A percentile compares a stretch with the other conserved stretches of the same genome.
These are phyloP conservation scores for Meda fulgida DNA, from an alignment of 2,797 vertebrate genomes.

Conservation along the genomic window DNA sequence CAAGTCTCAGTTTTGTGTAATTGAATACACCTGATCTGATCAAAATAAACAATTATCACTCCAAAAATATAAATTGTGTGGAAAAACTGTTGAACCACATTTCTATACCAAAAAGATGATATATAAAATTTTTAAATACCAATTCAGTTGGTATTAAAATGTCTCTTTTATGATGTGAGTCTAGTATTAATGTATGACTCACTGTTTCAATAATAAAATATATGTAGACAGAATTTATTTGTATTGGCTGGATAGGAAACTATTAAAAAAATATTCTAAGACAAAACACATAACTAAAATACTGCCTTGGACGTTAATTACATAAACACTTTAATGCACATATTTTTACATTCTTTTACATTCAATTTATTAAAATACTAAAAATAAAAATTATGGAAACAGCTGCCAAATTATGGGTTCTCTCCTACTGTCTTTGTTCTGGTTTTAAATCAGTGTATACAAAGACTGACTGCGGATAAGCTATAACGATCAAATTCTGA, in stretches of 20 bases:
- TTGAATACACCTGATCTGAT: constrained; percentile 54
- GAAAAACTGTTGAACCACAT: neutral
- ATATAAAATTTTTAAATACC: neutral
- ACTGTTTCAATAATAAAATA: neutral
- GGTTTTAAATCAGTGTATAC: neutral
- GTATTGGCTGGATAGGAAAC: neutral
- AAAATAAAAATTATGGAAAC: neutral
- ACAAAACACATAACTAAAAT: neutral
- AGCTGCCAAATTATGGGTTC: neutral
- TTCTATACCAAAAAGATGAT: neutral
- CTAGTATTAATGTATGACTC: neutral
- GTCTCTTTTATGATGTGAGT: neutral
- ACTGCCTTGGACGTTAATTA: neutral
- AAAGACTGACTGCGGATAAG: neutral
- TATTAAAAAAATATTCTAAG: neutral
- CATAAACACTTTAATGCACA: neutral
- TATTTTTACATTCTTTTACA: neutral
- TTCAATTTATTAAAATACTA: neutral
- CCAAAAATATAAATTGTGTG: constrained; percentile 32
- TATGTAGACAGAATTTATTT: neutral
- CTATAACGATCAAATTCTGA: neutral
- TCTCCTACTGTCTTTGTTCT: neutral
- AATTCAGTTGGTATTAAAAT: neutral
- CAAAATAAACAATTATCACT: constrained; percentile 44
- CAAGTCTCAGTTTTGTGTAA: constrained; percentile 49